Evolutionary conservation across 2,113 vertebrate genomes (phyloP).

Genomic region (Nothobranchius kuhntae): DNA sequence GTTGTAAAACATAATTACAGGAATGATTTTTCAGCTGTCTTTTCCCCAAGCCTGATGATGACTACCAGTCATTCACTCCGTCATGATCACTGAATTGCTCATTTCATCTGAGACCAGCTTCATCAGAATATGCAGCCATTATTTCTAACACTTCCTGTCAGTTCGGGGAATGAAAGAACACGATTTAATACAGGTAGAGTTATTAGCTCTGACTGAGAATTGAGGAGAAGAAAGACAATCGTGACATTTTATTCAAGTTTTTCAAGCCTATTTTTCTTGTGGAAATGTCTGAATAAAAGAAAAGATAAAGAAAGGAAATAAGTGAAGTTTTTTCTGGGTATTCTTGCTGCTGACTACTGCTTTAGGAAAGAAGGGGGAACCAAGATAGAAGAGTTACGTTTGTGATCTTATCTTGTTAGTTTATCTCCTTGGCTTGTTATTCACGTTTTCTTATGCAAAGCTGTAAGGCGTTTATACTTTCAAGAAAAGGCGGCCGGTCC

Average conservation of each 20-base stretch:
- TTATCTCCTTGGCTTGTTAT: slow-evolving; percentile 44
- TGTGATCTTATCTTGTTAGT: slow-evolving; percentile 57
- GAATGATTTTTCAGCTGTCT: slow-evolving; percentile 34
- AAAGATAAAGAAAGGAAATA: slow-evolving; percentile 16
- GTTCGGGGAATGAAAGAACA: slow-evolving; percentile 9
- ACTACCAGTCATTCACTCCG: slow-evolving; percentile 32
- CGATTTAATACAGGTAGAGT: slow-evolving; percentile 2
- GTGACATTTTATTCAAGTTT: slow-evolving; percentile 4
- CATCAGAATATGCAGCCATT: slow-evolving; percentile 17
- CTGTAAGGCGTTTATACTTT: slow-evolving; percentile 44
- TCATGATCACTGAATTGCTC: slow-evolving; percentile 25
- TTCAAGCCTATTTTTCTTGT: background rate
- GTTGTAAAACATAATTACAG: slow-evolving; percentile 42
- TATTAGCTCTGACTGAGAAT: background rate
- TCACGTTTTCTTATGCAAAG: slow-evolving; percentile 30
- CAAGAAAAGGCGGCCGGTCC: slow-evolving; percentile 44
- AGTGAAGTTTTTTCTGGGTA: slow-evolving; percentile 34
- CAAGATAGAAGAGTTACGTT: slow-evolving; percentile 26
- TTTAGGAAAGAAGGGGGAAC: slow-evolving; percentile 25
- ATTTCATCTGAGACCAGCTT: slow-evolving; percentile 24
- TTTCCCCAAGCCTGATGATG: slow-evolving; percentile 26
- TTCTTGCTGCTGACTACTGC: slow-evolving; percentile 26
- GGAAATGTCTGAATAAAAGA: background rate
- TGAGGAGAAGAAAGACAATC: background rate
- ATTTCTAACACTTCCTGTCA: slow-evolving; percentile 17